These are phyloP conservation scores for Capromys pilorides DNA, from an alignment of 2,797 vertebrate species.

Conservation along the genomic window DNA sequence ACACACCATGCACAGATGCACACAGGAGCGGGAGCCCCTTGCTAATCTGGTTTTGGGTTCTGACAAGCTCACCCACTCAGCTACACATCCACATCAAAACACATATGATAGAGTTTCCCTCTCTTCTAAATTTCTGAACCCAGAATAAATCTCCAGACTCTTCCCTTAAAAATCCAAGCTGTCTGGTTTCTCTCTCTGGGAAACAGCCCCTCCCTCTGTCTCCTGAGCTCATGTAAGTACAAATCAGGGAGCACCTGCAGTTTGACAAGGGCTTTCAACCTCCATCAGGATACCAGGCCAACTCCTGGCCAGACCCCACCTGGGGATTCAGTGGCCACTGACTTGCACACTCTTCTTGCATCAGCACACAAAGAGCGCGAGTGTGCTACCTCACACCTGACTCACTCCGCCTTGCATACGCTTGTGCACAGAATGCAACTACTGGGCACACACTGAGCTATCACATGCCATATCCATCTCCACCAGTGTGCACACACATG, in stretches of 20 bases:
- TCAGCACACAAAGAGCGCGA: too few relatives aligned
- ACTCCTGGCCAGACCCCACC: neutral
- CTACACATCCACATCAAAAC: neutral
- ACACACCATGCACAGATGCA: neutral
- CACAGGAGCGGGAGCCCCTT: neutral
- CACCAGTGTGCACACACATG: neutral
- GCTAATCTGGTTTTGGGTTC: neutral
- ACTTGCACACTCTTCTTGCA: neutral
- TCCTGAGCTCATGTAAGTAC: neutral
- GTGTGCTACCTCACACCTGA: neutral
- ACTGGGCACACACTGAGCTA: neutral
- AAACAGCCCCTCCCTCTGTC: neutral
- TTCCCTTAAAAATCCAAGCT: neutral
- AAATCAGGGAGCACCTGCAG: neutral
- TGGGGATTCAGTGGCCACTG: neutral
- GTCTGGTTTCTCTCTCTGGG: conserved; percentile 11
- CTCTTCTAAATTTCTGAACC: neutral
- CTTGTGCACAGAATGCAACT: too few relatives aligned
- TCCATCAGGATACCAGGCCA: neutral
- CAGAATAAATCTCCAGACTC: neutral
- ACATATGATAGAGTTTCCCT: neutral
- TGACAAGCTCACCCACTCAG: neutral
- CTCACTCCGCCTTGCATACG: neutral
- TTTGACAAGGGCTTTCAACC: neutral
- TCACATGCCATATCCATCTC: neutral